These are phyloP conservation scores for Nyctibius grandis DNA, from an alignment of 2,797 vertebrate genomes.

Conservation along the genomic window DNA sequence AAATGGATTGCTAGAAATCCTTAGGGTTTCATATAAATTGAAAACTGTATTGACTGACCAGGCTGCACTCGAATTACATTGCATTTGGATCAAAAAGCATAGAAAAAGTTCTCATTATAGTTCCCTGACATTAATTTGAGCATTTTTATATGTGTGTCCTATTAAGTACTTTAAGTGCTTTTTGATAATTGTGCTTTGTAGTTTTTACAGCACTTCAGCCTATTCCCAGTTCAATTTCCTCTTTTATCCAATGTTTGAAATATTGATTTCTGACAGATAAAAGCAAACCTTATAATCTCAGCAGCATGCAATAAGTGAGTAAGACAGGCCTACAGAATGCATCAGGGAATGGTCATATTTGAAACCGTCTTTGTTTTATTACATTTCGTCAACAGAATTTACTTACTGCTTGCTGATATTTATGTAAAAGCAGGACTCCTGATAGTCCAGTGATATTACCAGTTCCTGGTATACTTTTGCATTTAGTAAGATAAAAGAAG, in stretches of 20 bases:
- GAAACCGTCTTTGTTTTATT: constrained; percentile 94
- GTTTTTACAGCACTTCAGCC: constrained; percentile 99
- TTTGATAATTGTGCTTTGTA: constrained; percentile 99
- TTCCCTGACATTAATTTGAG: constrained; percentile 93
- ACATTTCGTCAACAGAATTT: constrained; percentile 97
- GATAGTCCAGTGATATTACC: constrained; percentile 88
- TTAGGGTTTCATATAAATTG: constrained; percentile 85
- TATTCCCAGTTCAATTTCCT: constrained; percentile 99
- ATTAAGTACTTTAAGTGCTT: constrained; percentile 99
- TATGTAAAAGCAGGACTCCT: constrained; percentile 87
- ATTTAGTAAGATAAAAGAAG: constrained; percentile 93
- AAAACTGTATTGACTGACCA: constrained; percentile 83
- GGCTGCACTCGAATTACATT: constrained; percentile 77
- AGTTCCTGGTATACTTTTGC: constrained; percentile 83
- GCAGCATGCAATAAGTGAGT: constrained; percentile 86
- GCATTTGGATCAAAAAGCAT: constrained; percentile 88
- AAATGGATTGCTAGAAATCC: constrained; percentile 78
- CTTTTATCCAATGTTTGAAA: constrained; percentile 99
- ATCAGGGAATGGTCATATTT: constrained; percentile 85
- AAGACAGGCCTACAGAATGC: constrained; percentile 77
- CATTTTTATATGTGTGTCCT: constrained; percentile 99
- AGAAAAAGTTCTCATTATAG: constrained; percentile 89
- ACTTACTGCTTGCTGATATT: constrained; percentile 93
- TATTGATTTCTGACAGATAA: constrained; percentile 99
- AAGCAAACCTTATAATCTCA: constrained; percentile 99